A percentile compares a stretch with the other conserved stretches of the same genome.
phyloP scores from a whole-genome alignment of 2,888 invertebrate species.

The Hartigia nigra region DNA sequence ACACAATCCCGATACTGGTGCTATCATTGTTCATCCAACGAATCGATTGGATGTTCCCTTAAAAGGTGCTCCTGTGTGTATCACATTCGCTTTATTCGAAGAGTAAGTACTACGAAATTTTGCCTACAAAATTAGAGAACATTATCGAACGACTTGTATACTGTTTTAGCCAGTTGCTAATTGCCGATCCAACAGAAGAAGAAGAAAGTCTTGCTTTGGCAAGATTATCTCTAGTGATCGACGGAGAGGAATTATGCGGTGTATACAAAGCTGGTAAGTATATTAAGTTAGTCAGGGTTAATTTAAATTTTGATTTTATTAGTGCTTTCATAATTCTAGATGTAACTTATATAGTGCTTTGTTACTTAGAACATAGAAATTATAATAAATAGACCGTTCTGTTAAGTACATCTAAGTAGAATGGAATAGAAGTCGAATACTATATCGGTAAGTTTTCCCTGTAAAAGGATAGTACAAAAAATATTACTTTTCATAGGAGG shows the following conservation, averaged over 20 bases:
- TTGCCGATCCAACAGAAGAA: conserved; percentile 85
- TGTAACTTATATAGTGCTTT: background rate
- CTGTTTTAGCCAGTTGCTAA: conserved; percentile 72
- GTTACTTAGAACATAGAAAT: background rate
- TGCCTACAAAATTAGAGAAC: background rate
- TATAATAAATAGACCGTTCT: background rate
- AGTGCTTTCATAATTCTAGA: background rate
- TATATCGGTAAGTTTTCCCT: background rate
- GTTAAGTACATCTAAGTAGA: background rate
- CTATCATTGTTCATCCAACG: conserved; percentile 72
- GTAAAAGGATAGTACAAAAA: background rate
- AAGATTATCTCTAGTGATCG: conserved; percentile 76
- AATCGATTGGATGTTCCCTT: conserved; percentile 70
- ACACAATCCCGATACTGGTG: conserved; percentile 77
- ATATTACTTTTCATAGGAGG: conserved; percentile 65
- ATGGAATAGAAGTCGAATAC: background rate
- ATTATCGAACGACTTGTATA: conserved; percentile 31
- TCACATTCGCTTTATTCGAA: conserved; percentile 82
- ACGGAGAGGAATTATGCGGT: conserved; percentile 73
- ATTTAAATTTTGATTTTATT: background rate
- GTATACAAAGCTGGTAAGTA: conserved; percentile 77
- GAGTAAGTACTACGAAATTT: conserved; percentile 67
- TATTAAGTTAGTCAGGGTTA: background rate
- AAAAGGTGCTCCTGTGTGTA: conserved; percentile 74
- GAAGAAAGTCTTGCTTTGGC: conserved; percentile 82